Evolutionary conservation across 2,113 vertebrate species (phyloP).

Genomic region (Budorcas taxicolor): DNA sequence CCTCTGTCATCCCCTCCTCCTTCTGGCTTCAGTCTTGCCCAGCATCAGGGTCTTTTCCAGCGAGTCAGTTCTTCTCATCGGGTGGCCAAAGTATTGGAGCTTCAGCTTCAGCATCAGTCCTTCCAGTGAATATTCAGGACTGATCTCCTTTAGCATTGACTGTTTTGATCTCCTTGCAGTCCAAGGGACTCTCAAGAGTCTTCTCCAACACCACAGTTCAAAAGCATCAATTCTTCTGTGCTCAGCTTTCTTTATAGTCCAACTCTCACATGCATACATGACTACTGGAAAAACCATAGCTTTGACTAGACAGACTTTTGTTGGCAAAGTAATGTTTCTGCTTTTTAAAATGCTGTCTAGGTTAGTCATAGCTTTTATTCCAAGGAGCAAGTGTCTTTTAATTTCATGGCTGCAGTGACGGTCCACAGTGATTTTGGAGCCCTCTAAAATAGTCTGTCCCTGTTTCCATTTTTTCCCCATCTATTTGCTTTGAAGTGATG

Average conservation of each 20-base stretch:
- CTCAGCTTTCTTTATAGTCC: not conserved
- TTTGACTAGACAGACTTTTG: not conserved
- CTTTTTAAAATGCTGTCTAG: not conserved
- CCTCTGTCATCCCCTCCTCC: not conserved
- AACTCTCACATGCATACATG: not conserved
- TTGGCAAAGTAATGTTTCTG: not conserved
- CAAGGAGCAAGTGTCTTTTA: not conserved
- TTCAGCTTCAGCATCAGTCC: not conserved
- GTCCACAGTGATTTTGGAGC: not conserved
- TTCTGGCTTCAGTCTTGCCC: not conserved
- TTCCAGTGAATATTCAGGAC: not conserved
- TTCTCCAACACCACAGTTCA: not conserved
- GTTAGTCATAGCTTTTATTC: not conserved
- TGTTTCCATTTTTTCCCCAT: not conserved
- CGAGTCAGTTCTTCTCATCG: fast-evolving
- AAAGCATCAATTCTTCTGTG: not conserved
- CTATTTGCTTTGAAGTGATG: not conserved
- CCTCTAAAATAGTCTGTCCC: not conserved
- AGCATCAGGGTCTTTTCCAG: not conserved
- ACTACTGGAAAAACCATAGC: not conserved
- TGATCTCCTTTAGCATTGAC: not conserved
- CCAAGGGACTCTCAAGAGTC: not conserved
- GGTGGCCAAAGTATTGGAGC: not conserved
- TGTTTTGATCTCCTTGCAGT: not conserved
- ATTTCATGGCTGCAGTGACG: not conserved